Percentiles rank a stretch among this genome's conserved stretches.
Conservation (phyloP, 2,888 invertebrate species). For the Tanypteryx hageni region DNA sequence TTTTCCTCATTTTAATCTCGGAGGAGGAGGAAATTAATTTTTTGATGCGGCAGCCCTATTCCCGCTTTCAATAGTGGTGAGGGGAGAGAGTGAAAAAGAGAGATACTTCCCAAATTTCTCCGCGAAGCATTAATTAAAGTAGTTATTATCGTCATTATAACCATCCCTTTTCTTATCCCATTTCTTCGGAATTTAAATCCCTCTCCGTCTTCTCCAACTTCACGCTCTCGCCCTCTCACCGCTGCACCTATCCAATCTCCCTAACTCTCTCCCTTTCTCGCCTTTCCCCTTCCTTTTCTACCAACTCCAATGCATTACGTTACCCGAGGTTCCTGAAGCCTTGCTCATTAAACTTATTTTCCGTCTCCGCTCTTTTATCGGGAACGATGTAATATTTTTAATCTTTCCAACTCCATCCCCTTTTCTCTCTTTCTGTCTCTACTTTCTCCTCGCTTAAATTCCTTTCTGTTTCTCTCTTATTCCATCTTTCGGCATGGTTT, state of each 20-base stretch:
- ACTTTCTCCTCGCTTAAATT: too few relatives aligned
- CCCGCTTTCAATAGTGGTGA: neutral
- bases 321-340: neutral
- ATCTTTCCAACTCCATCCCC: neutral
- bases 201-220: neutral
- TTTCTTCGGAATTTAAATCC: constrained; percentile 22
- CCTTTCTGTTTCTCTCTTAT: too few relatives aligned
- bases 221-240: neutral
- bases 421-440: too few relatives aligned
- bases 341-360: neutral
- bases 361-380: neutral
- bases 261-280: neutral
- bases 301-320: neutral
- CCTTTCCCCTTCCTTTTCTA: neutral
- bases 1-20: neutral
- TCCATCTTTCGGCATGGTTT: too few relatives aligned
- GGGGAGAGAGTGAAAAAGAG: neutral
- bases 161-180: neutral
- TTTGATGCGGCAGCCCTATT: neutral
- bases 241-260: neutral
- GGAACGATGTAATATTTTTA: neutral
- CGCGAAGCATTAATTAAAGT: neutral
- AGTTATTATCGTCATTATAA: constrained; percentile 32
- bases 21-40: constrained; percentile 2
- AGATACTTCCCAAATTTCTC: too few relatives aligned